Conservation (phyloP, 1,140 invertebrate species). For the Chironomus tepperi region DNA sequence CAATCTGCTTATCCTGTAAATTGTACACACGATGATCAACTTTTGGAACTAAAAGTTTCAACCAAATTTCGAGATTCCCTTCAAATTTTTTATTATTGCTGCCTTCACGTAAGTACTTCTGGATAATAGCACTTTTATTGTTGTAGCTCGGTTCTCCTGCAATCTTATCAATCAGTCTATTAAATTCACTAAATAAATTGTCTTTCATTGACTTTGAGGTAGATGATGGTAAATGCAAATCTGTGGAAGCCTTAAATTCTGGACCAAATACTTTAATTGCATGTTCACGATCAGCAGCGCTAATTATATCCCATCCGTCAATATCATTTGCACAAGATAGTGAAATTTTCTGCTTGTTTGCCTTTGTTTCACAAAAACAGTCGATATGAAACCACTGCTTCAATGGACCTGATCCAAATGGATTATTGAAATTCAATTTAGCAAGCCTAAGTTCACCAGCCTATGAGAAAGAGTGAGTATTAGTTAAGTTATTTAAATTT, state of each 20-base stretch:
- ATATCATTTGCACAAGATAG: slow-evolving; percentile 73
- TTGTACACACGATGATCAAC: slow-evolving; percentile 81
- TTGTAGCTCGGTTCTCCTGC: slow-evolving; percentile 68
- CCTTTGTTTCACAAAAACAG: slow-evolving; percentile 73
- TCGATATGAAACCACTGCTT: slow-evolving; percentile 74
- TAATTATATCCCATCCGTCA: slow-evolving; percentile 61
- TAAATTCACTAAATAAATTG: slow-evolving; percentile 69
- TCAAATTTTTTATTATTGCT: slow-evolving; percentile 50
- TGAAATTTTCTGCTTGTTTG: slow-evolving; percentile 68
- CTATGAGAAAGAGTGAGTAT: not conserved
- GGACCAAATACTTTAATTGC: slow-evolving; percentile 45
- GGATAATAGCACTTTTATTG: slow-evolving; percentile 69
- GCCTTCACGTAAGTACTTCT: slow-evolving; percentile 44
- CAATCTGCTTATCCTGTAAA: slow-evolving; percentile 81
- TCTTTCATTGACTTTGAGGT: slow-evolving; percentile 44
- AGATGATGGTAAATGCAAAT: slow-evolving; percentile 25
- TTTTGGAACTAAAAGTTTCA: slow-evolving; percentile 73
- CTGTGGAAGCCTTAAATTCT: slow-evolving; percentile 34
- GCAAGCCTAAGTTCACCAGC: not conserved
- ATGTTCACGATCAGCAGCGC: slow-evolving; percentile 55
- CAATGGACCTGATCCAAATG: slow-evolving; percentile 45
- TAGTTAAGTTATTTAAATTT: not conserved
- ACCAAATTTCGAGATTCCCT: slow-evolving; percentile 72
- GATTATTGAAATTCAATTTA: not conserved
- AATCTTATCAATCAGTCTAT: slow-evolving; percentile 65